Conservation (phyloP, 2,888 invertebrate genomes). For the Octodonta nipae region DNA sequence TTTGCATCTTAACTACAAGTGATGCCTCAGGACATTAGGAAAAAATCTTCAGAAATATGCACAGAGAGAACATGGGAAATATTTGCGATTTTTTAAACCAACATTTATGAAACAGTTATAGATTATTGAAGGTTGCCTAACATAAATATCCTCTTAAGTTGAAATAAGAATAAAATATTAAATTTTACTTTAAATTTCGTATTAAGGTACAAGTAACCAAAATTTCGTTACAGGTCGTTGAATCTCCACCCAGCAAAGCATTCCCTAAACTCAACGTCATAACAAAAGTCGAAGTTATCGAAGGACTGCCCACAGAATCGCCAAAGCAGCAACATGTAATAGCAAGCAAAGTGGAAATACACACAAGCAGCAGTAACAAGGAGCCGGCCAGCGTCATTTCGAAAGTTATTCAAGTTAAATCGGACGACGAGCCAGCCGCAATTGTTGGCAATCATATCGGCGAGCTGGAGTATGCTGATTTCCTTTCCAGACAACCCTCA, state of each 20-base stretch:
- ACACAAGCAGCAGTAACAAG: conserved; percentile 12
- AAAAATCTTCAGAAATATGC: too few species aligned
- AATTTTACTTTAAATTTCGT: too few species aligned
- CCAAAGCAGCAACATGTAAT: conserved; percentile 32
- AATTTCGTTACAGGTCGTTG: conserved; percentile 12
- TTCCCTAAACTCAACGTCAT: conserved; percentile 9
- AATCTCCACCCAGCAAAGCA: conserved; percentile 7
- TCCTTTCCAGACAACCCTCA: conserved; percentile 69
- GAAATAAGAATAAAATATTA: too few species aligned
- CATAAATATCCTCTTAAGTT: too few species aligned
- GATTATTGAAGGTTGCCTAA: too few species aligned
- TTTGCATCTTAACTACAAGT: too few species aligned
- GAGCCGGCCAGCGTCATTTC: conserved; percentile 26
- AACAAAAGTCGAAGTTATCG: conserved; percentile 32
- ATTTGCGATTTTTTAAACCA: too few species aligned
- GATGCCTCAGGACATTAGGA: too few species aligned
- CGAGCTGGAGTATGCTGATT: conserved; percentile 52
- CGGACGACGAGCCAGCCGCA: conserved; percentile 46
- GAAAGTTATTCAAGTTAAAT: conserved; percentile 22
- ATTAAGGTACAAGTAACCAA: too few species aligned
- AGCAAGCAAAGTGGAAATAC: conserved; percentile 44
- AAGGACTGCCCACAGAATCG: conserved; percentile 23
- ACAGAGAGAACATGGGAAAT: too few species aligned
- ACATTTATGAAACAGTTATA: too few species aligned
- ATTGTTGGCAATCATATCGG: conserved; percentile 36